Percentiles rank a stretch among this genome's conserved stretches.
These are phyloP conservation scores for Neolamprologus variostigma DNA, from an alignment of 2,113 vertebrate species.

Conservation along the genomic window DNA sequence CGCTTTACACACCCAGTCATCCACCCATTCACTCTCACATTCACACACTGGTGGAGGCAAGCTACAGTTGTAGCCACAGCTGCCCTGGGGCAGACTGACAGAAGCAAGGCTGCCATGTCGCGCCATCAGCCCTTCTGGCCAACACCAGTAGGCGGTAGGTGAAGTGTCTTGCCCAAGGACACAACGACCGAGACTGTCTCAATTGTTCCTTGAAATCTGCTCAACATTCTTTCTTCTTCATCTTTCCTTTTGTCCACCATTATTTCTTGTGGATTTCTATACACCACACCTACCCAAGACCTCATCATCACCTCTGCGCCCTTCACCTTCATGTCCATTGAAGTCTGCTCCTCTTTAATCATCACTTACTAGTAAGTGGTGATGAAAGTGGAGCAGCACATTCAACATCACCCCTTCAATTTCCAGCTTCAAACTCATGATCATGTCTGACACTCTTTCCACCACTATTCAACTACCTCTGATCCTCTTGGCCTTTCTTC, in stretches of 20 bases:
- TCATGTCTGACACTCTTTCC: not conserved
- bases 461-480: not conserved
- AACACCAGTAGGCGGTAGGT: too few species aligned
- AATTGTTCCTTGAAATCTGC: not conserved
- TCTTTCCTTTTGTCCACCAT: not conserved
- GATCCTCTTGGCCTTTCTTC: not conserved
- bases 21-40: too few species aligned
- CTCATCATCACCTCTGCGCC: not conserved
- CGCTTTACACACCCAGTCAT: too few species aligned
- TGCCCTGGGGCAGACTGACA: too few species aligned
- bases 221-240: not conserved
- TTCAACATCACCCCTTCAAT: not conserved
- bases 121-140: too few species aligned
- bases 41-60: too few species aligned
- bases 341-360: not conserved
- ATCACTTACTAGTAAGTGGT: not conserved
- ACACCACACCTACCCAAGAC: not conserved
- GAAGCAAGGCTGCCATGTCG: too few species aligned
- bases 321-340: not conserved
- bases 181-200: not conserved
- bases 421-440: not conserved
- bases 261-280: not conserved
- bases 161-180: too few species aligned
- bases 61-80: too few species aligned
- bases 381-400: not conserved